These are phyloP conservation scores for Panopea generosa DNA, from an alignment of 2,888 invertebrate species.

Conservation along the genomic window DNA sequence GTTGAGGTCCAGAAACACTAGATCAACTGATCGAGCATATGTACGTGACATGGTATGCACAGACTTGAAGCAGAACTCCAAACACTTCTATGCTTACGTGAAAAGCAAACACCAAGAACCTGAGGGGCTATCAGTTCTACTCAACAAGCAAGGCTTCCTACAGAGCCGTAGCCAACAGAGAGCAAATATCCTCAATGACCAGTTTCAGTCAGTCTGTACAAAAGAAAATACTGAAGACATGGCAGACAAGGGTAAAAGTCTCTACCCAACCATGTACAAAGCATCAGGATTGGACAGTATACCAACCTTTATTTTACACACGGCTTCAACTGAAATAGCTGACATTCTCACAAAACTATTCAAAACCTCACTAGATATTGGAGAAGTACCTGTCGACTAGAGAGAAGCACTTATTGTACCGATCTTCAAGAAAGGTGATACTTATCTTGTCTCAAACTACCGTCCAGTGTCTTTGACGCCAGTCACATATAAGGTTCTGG, in stretches of 20 bases:
- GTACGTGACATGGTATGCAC: slow-evolving; percentile 15
- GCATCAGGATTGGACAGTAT: not conserved
- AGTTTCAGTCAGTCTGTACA: not conserved
- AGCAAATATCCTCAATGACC: slow-evolving; percentile 25
- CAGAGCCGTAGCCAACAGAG: slow-evolving; percentile 5
- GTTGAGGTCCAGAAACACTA: slow-evolving; percentile 13
- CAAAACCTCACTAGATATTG: too few relatives aligned
- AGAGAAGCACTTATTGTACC: too few relatives aligned
- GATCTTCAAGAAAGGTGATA: too few relatives aligned
- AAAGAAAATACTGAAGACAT: slow-evolving; percentile 8
- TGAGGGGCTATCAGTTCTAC: not conserved
- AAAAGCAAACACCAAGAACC: slow-evolving; percentile 25
- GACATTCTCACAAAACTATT: too few relatives aligned
- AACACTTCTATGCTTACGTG: slow-evolving; percentile 13
- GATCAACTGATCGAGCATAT: slow-evolving; percentile 1
- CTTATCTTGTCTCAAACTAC: too few relatives aligned
- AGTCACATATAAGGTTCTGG: too few relatives aligned
- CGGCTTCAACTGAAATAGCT: too few relatives aligned
- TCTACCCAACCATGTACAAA: slow-evolving; percentile 12
- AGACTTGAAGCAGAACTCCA: slow-evolving; percentile 16
- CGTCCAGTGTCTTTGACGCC: too few relatives aligned
- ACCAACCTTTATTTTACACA: too few relatives aligned
- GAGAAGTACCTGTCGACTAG: too few relatives aligned
- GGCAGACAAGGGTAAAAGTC: slow-evolving; percentile 9
- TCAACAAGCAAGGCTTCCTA: slow-evolving; percentile 4